Base-by-base conservation (phyloP, 2,888 invertebrate genomes). In the Euzetes globulus region DNA sequence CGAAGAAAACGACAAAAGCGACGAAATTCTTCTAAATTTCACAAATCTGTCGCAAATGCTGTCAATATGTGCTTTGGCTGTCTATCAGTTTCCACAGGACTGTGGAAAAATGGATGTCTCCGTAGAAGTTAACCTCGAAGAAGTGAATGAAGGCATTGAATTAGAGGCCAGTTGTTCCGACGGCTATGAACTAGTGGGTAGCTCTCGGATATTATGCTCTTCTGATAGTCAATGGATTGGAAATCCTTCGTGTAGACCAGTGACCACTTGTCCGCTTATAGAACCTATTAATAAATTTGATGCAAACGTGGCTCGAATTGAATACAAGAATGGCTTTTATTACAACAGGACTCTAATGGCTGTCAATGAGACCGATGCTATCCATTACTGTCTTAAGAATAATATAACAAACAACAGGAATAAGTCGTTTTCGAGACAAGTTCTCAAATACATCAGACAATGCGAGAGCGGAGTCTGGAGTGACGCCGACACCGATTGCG, bases 401-500 rank as follows among this genome's bases (percentile, higher is more conserved):
- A 63, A 60, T 25, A 27, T 60, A 2, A 60, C 58, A 27, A 60
- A 60, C 19, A 60, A 33, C 25, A 63, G 22, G 6, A 63, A 63
- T 63, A 63, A 63, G 27, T 29, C 33, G 11, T 29, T 33, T n/a
- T 27, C 63, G 9, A 9, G 63, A 29, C 13, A 63, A 29, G 29
- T 63, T 13, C 6, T 27, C 33, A 63, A 63, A 33, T 63, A 63
- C n/a, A 29, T 29, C 63, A 9, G 63, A 1, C 29, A 17, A 1
- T 63, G 63, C 17, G 63, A 63, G 27, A 63, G 17, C 22, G 63
- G 63, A 11, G 15, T 63, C 25, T 63, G 63, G 63, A 29, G 29
- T 63, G 63, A 63, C 3, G 63, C 29, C 9, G 63, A 63, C 27
- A 63, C 63, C 33, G 29, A 63, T 63, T 63, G 63, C 29, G 63